Conservation (phyloP, 2,113 vertebrate genomes). For the Turdus rufiventris region DNA sequence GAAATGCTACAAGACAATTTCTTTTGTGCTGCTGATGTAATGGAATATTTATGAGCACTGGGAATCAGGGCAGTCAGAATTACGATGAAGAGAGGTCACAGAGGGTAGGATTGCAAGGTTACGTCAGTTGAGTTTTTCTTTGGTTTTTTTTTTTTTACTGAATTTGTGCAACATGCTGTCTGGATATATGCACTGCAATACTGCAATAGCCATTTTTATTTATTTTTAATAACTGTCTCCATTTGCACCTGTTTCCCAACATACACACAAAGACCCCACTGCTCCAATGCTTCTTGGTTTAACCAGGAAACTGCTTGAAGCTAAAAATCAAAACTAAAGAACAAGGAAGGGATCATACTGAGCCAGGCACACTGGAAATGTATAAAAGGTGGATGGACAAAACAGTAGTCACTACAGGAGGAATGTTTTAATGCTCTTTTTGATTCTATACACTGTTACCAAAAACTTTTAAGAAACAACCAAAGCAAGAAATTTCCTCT, state of each 20-base stretch:
- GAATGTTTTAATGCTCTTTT: neutral
- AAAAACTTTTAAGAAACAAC: neutral
- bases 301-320: neutral
- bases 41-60: conserved; percentile 59
- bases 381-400: neutral
- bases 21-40: neutral
- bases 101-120: neutral
- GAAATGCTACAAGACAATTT: conserved; percentile 5
- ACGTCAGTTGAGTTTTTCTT: neutral
- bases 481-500: neutral
- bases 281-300: neutral
- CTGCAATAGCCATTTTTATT: neutral
- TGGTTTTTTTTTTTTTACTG: neutral
- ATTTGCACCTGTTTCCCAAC: neutral
- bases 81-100: neutral
- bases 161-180: neutral
- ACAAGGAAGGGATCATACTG: neutral
- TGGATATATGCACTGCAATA: neutral
- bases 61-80: conserved; percentile 15
- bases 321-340: neutral
- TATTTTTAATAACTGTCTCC: neutral
- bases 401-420: rapidly evolving
- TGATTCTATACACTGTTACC: neutral
- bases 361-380: neutral
- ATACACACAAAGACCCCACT: rapidly evolving